These are phyloP conservation scores for Tenebrosternarchus preto DNA, from an alignment of 2,113 vertebrate species.

Conservation along the genomic window DNA sequence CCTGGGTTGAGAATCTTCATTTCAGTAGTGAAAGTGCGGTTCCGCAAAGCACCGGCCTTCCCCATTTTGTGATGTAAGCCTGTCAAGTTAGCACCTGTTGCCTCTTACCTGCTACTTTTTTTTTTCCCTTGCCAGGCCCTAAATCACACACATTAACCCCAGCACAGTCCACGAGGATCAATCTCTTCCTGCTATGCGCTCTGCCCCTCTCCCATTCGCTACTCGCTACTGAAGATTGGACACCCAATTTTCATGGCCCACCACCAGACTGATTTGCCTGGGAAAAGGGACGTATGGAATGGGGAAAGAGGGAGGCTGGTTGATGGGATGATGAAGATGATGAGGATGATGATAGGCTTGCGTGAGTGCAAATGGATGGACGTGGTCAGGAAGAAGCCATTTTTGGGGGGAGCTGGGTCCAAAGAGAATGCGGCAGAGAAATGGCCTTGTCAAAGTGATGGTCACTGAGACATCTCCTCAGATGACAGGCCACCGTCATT, in stretches of 20 bases:
- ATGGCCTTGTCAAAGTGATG: slow-evolving; percentile 57
- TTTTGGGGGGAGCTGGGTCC: slow-evolving; percentile 40
- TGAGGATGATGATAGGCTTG: slow-evolving; percentile 64
- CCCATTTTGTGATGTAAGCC: slow-evolving; percentile 28
- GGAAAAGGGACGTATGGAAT: slow-evolving; percentile 50
- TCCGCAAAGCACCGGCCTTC: slow-evolving; percentile 6
- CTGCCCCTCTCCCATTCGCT: slow-evolving; percentile 66
- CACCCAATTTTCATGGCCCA: slow-evolving; percentile 70
- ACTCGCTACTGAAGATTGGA: slow-evolving; percentile 67
- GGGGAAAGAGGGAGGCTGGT: slow-evolving; percentile 52
- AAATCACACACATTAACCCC: slow-evolving; percentile 76
- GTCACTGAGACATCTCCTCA: slow-evolving; percentile 53
- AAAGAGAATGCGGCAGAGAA: slow-evolving; percentile 44
- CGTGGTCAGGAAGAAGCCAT: slow-evolving; percentile 49
- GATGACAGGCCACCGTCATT: slow-evolving; percentile 46
- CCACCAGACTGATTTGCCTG: slow-evolving; percentile 65
- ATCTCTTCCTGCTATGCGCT: slow-evolving; percentile 70
- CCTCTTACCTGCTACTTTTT: slow-evolving; percentile 64
- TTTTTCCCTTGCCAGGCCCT: slow-evolving; percentile 66
- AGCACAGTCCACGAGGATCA: slow-evolving; percentile 67
- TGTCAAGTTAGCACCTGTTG: slow-evolving; percentile 53
- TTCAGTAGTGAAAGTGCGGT: slow-evolving; percentile 8
- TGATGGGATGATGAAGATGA: slow-evolving; percentile 53
- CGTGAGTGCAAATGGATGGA: slow-evolving; percentile 65
- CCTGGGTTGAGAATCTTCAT: slow-evolving; percentile 36